Conservation (phyloP, 2,113 vertebrate species). For the Hipposideros armiger region DNA sequence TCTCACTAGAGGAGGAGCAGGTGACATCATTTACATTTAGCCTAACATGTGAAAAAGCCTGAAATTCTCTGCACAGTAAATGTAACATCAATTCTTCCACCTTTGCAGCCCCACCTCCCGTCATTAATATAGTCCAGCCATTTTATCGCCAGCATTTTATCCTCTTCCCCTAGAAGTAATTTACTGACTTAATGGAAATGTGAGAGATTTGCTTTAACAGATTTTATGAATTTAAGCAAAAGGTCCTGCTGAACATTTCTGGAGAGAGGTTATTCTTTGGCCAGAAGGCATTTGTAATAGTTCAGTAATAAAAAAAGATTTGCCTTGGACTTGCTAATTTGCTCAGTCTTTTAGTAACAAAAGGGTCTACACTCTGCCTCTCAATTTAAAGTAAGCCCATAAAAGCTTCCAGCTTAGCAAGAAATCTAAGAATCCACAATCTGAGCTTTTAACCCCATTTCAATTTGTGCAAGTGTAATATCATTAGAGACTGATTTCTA, state of each 20-base stretch:
- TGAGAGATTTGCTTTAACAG: slow-evolving; percentile 83
- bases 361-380: slow-evolving; percentile 82
- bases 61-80: slow-evolving; percentile 83
- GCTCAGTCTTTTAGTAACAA: slow-evolving; percentile 81
- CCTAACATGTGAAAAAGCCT: slow-evolving; percentile 83
- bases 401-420: slow-evolving; percentile 81
- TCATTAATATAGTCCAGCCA: slow-evolving; percentile 84
- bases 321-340: slow-evolving; percentile 80
- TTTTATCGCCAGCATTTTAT: slow-evolving; percentile 81
- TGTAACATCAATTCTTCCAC: slow-evolving; percentile 85
- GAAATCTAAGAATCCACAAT: slow-evolving; percentile 73
- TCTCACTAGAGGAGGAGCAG: slow-evolving; percentile 77
- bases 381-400: slow-evolving; percentile 79
- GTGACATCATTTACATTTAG: slow-evolving; percentile 88
- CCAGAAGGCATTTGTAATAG: slow-evolving; percentile 79
- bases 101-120: slow-evolving; percentile 81
- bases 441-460: slow-evolving; percentile 82
- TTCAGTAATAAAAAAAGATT: slow-evolving; percentile 83
- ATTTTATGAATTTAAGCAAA: slow-evolving; percentile 84
- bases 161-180: slow-evolving; percentile 84
- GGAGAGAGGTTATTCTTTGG: slow-evolving; percentile 76
- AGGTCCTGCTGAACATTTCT: slow-evolving; percentile 77
- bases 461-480: slow-evolving; percentile 79
- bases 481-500: slow-evolving; percentile 75
- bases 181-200: slow-evolving; percentile 86